phyloP scores from a whole-genome alignment of 1,140 invertebrate species.

The Microplitis mediator region DNA sequence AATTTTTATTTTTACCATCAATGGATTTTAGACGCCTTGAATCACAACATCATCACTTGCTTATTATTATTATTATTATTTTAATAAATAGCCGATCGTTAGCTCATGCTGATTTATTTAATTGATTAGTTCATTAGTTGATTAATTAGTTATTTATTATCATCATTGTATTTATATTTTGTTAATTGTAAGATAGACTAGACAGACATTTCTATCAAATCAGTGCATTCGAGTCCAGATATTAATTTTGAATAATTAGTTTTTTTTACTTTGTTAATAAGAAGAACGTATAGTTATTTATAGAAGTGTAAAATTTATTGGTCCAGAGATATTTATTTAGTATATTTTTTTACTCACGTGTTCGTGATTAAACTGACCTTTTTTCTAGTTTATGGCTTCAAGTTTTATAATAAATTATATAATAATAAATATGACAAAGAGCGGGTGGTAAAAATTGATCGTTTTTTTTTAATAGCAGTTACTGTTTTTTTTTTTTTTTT shows the following conservation, averaged over 20 bases:
- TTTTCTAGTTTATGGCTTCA: neutral
- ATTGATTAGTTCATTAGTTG: too few species aligned
- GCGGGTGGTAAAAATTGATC: neutral
- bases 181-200: neutral
- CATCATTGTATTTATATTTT: neutral
- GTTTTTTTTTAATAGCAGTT: too few species aligned
- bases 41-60: too few species aligned
- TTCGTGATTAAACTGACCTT: conserved; percentile 9
- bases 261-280: conserved; percentile 9
- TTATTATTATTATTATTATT: too few species aligned
- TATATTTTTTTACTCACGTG: conserved; percentile 14
- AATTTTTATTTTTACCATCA: neutral
- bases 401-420: neutral
- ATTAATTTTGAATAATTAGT: conserved; percentile 12
- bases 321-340: conserved; percentile 33
- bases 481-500: neutral
- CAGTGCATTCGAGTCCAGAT: conserved; percentile 27
- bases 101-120: neutral
- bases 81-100: neutral
- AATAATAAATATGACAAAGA: neutral
- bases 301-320: conserved; percentile 38
- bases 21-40: conserved; percentile 6
- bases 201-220: neutral
- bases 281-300: conserved; percentile 28
- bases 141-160: neutral